These are phyloP conservation scores for Rhizomys pruinosus DNA, from an alignment of 2,113 vertebrate species.

Conservation along the genomic window DNA sequence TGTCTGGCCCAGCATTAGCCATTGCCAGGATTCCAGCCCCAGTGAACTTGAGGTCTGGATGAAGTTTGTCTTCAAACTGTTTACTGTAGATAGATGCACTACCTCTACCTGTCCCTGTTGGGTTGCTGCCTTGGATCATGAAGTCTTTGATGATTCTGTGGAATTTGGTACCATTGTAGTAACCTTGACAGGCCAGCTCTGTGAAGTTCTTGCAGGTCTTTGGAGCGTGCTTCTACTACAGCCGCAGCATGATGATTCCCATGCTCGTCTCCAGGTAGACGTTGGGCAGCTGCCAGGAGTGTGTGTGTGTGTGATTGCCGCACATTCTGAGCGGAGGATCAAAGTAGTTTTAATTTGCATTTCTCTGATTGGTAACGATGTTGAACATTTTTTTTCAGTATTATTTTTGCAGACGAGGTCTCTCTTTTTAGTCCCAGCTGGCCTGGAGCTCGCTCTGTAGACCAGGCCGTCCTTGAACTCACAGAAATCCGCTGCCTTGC, in stretches of 20 bases:
- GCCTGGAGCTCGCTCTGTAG: too few species aligned
- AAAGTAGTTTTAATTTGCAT: too few species aligned
- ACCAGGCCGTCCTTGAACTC: too few species aligned
- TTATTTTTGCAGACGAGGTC: too few species aligned
- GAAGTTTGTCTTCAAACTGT: conserved; percentile 96
- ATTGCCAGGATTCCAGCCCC: conserved; percentile 97
- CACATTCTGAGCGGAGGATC: too few species aligned
- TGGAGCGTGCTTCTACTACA: conserved; percentile 96
- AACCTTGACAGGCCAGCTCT: conserved; percentile 93
- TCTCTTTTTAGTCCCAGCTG: too few species aligned
- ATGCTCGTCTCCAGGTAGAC: too few species aligned
- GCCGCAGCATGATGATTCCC: conserved; percentile 92
- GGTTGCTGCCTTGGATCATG: conserved; percentile 98
- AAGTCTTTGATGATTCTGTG: conserved; percentile 97
- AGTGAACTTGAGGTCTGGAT: conserved; percentile 95
- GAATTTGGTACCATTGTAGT: conserved; percentile 95
- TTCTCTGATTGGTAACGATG: too few species aligned
- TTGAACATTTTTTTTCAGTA: too few species aligned
- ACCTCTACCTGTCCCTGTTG: conserved; percentile 96
- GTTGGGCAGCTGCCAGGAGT: too few species aligned
- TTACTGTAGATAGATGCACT: conserved; percentile 97
- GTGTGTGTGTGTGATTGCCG: too few species aligned
- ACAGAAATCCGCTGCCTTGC: too few species aligned
- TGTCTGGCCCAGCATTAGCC: conserved; percentile 96
- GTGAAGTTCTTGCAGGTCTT: conserved; percentile 97